Evolutionary conservation across 2,888 invertebrate genomes (phyloP).

Genomic region (Synergus umbraculus): DNA sequence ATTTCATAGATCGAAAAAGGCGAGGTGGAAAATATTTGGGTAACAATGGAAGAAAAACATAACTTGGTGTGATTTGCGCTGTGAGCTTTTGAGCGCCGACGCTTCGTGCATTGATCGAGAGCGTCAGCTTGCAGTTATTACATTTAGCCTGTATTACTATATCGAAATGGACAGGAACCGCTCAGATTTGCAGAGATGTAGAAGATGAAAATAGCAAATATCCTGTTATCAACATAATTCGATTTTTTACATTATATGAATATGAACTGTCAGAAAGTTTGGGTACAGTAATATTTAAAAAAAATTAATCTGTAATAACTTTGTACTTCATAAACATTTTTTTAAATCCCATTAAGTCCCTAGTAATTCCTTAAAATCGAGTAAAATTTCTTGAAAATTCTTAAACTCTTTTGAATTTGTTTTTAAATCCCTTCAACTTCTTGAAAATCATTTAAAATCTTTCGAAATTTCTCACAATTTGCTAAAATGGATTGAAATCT

Average conservation of each 20-base stretch:
- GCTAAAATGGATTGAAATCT: too few relatives aligned
- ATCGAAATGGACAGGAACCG: conserved; percentile 52
- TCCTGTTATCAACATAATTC: conserved; percentile 6
- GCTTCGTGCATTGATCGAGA: conserved; percentile 71
- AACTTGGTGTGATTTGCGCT: neutral
- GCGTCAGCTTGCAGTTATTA: conserved; percentile 77
- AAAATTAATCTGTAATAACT: too few relatives aligned
- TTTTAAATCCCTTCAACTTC: too few relatives aligned
- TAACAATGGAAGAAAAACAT: neutral
- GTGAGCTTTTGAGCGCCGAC: conserved; percentile 67
- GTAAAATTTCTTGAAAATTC: too few relatives aligned
- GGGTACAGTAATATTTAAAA: too few relatives aligned
- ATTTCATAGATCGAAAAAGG: neutral
- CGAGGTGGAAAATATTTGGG: neutral
- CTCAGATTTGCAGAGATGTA: conserved; percentile 46
- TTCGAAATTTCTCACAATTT: too few relatives aligned
- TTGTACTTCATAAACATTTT: too few relatives aligned
- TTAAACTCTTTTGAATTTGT: too few relatives aligned
- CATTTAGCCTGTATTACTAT: conserved; percentile 60
- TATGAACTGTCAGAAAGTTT: too few relatives aligned
- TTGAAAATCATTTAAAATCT: too few relatives aligned
- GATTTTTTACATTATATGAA: neutral
- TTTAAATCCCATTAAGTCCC: too few relatives aligned
- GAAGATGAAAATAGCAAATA: conserved; percentile 51
- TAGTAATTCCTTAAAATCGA: too few relatives aligned